phyloP scores from a whole-genome alignment of 2,888 invertebrate species.

The Drosophila testacea region DNA sequence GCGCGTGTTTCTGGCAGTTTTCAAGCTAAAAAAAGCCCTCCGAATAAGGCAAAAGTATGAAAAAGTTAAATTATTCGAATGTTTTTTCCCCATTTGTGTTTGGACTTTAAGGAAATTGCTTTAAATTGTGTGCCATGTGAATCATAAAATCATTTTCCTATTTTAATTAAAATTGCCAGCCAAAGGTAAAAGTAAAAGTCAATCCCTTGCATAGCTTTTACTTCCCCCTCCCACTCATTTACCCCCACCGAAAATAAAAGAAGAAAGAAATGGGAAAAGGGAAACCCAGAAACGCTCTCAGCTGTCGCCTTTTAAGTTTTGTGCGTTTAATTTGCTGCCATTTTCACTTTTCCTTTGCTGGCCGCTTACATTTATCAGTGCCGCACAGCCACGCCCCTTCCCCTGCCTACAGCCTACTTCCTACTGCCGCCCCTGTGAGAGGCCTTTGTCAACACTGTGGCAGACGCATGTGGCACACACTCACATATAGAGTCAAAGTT shows the following conservation, averaged over 20 bases:
- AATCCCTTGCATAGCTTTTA: constrained; percentile 19
- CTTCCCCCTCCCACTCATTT: background rate
- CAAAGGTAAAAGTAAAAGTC: constrained; percentile 47
- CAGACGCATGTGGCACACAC: constrained; percentile 36
- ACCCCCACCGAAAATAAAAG: background rate
- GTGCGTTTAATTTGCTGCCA: constrained; percentile 74
- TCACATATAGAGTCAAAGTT: constrained; percentile 10
- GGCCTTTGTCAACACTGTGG: constrained; percentile 72
- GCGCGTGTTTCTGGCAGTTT: constrained; percentile 78
- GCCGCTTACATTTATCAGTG: constrained; percentile 60
- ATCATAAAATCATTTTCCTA: constrained; percentile 65
- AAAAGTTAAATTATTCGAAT: background rate
- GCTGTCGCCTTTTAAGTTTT: constrained; percentile 65
- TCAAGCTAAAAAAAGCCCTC: constrained; percentile 23
- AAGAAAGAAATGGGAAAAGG: background rate
- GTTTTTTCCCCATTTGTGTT: background rate
- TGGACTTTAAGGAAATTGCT: constrained; percentile 49
- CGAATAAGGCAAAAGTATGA: background rate
- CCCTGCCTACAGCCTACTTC: background rate
- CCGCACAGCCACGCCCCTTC: constrained; percentile 41
- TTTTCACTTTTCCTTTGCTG: constrained; percentile 65
- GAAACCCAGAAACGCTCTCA: constrained; percentile 20
- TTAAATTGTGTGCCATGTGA: constrained; percentile 39
- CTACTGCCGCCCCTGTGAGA: background rate
- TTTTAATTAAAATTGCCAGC: constrained; percentile 71